Percentiles rank a stretch among this genome's conserved stretches.
phyloP scores from a whole-genome alignment of 2,888 invertebrate species.

The Ectemnius continuus region DNA sequence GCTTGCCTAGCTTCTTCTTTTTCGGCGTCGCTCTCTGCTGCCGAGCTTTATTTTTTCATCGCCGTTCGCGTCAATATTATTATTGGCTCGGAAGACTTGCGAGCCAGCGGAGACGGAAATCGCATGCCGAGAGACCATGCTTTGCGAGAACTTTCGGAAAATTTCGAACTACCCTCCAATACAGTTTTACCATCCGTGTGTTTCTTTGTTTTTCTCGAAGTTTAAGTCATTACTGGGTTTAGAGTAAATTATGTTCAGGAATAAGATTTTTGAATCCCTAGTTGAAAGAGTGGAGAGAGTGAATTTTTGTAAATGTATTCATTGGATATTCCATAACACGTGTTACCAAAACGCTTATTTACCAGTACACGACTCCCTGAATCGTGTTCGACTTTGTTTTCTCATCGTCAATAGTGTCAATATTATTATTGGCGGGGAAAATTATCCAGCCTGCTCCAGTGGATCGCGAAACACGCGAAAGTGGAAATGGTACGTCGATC shows the following conservation, averaged over 20 bases:
- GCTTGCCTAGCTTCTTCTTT: not conserved
- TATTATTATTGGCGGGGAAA: not conserved
- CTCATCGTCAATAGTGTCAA: not conserved
- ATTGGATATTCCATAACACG: not conserved
- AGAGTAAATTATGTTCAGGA: no score
- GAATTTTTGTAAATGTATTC: no score
- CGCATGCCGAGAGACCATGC: not conserved
- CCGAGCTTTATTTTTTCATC: conserved; percentile 54
- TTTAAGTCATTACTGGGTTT: no score
- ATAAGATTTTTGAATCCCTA: no score
- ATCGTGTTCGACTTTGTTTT: conserved; percentile 1
- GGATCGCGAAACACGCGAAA: not conserved
- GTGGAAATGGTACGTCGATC: not conserved
- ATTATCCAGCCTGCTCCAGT: not conserved
- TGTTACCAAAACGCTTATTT: not conserved
- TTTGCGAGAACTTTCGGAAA: no score
- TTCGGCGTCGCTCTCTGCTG: conserved; percentile 37
- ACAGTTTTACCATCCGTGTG: no score
- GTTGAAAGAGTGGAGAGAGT: no score
- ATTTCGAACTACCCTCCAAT: no score
- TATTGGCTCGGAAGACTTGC: conserved; percentile 38
- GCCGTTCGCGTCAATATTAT: conserved; percentile 51
- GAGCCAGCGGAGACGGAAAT: conserved; percentile 9
- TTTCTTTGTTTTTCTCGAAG: no score
- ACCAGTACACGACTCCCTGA: not conserved